phyloP scores from a whole-genome alignment of 2,888 invertebrate species.

The Platerodrilus igneus region DNA sequence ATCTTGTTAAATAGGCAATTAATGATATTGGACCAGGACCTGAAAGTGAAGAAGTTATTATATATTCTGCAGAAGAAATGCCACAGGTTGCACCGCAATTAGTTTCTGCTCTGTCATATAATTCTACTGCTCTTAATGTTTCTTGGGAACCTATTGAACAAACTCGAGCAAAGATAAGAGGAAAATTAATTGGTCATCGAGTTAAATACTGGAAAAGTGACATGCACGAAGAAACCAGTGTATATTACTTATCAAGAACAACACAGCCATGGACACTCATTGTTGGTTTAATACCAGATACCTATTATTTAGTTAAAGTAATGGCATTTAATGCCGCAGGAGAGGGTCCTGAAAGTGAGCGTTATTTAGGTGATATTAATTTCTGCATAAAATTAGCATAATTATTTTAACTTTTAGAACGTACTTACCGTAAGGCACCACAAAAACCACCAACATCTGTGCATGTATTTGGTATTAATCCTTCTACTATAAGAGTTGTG shows the following conservation, averaged over 20 bases:
- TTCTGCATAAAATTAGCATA: slow-evolving; percentile 1
- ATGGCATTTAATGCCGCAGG: slow-evolving; percentile 97
- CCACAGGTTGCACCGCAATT: slow-evolving; percentile 85
- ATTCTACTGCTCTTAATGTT: slow-evolving; percentile 89
- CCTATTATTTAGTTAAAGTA: slow-evolving; percentile 86
- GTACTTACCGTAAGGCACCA: slow-evolving; percentile 87
- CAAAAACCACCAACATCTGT: slow-evolving; percentile 94
- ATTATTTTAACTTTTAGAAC: slow-evolving; percentile 55
- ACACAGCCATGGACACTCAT: slow-evolving; percentile 83
- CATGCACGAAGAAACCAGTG: slow-evolving; percentile 69
- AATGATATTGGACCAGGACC: slow-evolving; percentile 82
- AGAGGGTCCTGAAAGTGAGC: slow-evolving; percentile 92
- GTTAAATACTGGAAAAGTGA: slow-evolving; percentile 88
- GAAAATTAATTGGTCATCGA: slow-evolving; percentile 88
- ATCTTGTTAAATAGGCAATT: slow-evolving; percentile 58
- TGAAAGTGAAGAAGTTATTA: slow-evolving; percentile 66
- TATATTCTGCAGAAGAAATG: slow-evolving; percentile 89
- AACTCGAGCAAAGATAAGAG: slow-evolving; percentile 77
- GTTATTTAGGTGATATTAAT: slow-evolving; percentile 65
- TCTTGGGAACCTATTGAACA: slow-evolving; percentile 86
- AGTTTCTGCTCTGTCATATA: slow-evolving; percentile 73
- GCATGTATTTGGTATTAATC: slow-evolving; percentile 75
- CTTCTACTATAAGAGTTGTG: slow-evolving; percentile 79
- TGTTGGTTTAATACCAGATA: slow-evolving; percentile 88
- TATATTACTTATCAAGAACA: slow-evolving; percentile 80